Evolutionary conservation across 2,888 invertebrate genomes (phyloP).

Genomic region (Gortyna flavago): DNA sequence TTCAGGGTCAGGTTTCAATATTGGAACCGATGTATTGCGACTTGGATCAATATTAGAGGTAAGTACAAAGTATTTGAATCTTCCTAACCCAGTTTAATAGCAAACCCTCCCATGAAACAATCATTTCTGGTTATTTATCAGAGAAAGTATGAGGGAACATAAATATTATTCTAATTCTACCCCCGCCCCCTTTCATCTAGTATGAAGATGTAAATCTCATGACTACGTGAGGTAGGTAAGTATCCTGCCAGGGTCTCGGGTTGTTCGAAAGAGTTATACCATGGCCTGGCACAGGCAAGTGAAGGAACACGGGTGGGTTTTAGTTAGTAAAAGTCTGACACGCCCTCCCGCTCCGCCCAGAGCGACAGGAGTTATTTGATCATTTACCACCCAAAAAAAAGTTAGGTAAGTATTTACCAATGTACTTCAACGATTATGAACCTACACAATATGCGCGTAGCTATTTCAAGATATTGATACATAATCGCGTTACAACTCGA

Average conservation of each 20-base stretch:
- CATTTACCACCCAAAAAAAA: too few species aligned
- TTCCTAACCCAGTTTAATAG: not conserved
- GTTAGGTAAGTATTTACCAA: not conserved
- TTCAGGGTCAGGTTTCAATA: constrained; percentile 34
- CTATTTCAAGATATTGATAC: constrained; percentile 7
- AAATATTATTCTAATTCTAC: not conserved
- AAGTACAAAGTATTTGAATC: not conserved
- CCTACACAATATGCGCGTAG: not conserved
- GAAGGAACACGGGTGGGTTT: too few species aligned
- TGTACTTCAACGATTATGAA: constrained; percentile 14
- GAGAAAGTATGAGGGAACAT: not conserved
- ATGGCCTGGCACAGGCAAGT: too few species aligned
- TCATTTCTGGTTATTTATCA: not conserved
- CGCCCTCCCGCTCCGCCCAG: too few species aligned
- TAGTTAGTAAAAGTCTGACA: too few species aligned
- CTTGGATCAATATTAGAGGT: constrained; percentile 1
- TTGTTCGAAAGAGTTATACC: too few species aligned
- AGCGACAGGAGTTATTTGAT: too few species aligned
- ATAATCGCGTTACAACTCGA: not conserved
- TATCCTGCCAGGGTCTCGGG: too few species aligned
- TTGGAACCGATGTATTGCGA: not conserved
- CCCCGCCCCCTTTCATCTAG: not conserved
- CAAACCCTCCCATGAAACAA: not conserved
- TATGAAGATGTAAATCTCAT: not conserved
- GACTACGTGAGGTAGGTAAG: not conserved